These are phyloP conservation scores for Orientallactaga sibirica DNA, from an alignment of 2,797 vertebrate genomes.

Conservation along the genomic window DNA sequence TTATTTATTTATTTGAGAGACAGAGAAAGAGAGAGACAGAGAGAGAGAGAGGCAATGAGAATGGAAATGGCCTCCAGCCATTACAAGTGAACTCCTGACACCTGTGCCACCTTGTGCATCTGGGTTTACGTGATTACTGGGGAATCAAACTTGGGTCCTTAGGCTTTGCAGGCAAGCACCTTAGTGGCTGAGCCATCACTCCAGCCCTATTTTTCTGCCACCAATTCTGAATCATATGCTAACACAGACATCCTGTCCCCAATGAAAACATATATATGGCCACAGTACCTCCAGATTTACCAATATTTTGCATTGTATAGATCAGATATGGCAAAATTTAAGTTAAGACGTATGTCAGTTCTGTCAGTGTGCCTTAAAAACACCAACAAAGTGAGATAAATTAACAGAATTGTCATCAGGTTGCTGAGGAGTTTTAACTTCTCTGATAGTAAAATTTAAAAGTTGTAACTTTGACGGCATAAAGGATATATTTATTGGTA, in stretches of 20 bases:
- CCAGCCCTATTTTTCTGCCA: not conserved
- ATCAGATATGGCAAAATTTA: conserved; percentile 21
- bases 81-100: no score
- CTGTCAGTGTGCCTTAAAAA: conserved; percentile 32
- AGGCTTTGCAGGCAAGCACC: no score
- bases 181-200: no score
- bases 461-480: conserved; percentile 30
- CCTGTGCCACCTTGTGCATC: no score
- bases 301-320: not conserved
- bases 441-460: conserved; percentile 31
- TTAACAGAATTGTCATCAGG: conserved; percentile 1
- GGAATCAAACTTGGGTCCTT: no score
- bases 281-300: not conserved
- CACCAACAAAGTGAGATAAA: not conserved
- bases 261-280: not conserved
- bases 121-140: no score
- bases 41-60: no score
- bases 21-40: no score
- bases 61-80: no score
- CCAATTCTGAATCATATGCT: not conserved
- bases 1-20: no score
- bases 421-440: not conserved
- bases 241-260: not conserved
- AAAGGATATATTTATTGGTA: conserved; percentile 2
- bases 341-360: not conserved